phyloP scores from a whole-genome alignment of 2,797 vertebrate genomes.

The Clamator glandarius region DNA sequence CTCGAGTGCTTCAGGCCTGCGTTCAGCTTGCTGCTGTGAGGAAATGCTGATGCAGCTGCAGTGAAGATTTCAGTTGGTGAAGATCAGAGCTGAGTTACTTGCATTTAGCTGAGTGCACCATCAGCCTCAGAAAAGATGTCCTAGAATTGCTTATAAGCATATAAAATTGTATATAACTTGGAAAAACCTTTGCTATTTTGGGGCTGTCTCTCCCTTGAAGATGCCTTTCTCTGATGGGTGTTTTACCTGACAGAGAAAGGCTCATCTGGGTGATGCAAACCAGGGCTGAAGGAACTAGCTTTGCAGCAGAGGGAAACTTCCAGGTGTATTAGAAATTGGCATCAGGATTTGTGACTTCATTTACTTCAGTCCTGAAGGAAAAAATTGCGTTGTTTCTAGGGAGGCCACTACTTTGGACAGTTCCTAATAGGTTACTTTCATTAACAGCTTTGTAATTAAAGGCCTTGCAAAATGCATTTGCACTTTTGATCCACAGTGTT shows the following conservation, averaged over 20 bases:
- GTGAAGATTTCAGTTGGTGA: not conserved
- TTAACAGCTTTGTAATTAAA: constrained; percentile 49
- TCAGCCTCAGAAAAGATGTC: not conserved
- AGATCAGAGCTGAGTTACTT: not conserved
- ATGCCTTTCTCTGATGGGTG: not conserved
- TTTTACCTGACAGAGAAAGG: not conserved
- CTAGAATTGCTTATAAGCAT: not conserved
- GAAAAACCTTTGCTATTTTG: not conserved
- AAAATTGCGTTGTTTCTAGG: not conserved
- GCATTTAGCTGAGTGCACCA: not conserved
- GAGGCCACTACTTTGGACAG: not conserved
- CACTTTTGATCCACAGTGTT: constrained; percentile 12
- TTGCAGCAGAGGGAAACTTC: constrained; percentile 12
- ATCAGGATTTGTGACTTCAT: constrained; percentile 4
- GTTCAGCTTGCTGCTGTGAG: not conserved
- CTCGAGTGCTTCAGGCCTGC: not conserved
- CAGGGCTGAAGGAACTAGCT: not conserved
- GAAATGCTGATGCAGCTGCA: not conserved
- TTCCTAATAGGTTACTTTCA: constrained; percentile 17
- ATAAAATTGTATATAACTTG: not conserved
- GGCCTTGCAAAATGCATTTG: constrained; percentile 28
- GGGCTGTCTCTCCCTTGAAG: not conserved
- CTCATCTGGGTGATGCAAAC: constrained; percentile 51
- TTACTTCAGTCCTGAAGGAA: constrained; percentile 24
- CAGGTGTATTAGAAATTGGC: not conserved